Conservation (phyloP, 2,113 vertebrate genomes). For the Herpailurus yagouaroundi region DNA sequence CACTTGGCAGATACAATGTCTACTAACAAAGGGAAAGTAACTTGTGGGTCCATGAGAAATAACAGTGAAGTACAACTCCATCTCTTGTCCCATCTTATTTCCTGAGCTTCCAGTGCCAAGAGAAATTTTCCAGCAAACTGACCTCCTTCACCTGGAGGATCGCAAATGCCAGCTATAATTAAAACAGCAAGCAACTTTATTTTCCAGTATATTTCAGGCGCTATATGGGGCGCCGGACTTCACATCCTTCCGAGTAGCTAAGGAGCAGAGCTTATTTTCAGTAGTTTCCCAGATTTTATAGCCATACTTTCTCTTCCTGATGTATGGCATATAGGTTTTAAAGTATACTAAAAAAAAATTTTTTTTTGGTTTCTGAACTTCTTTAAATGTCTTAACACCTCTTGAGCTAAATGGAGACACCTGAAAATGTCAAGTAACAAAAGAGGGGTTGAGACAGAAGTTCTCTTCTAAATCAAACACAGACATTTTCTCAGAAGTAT, state of each 20-base stretch:
- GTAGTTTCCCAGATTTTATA: conserved; percentile 45
- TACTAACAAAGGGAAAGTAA: background rate
- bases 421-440: conserved; percentile 37
- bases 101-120: background rate
- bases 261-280: background rate
- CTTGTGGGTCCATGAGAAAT: background rate
- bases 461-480: conserved; percentile 60
- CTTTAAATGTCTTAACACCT: conserved; percentile 20
- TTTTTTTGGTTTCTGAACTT: conserved; percentile 53
- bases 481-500: conserved; percentile 44
- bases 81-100: conserved; percentile 18
- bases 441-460: background rate
- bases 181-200: conserved; percentile 42
- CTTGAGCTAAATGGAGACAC: conserved; percentile 57
- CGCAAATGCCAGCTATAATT: conserved; percentile 55
- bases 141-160: conserved; percentile 51
- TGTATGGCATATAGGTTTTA: background rate
- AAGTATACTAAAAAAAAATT: background rate
- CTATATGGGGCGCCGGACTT: background rate
- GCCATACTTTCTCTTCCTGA: background rate
- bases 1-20: background rate
- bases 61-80: background rate
- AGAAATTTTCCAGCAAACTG: conserved; percentile 22
- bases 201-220: background rate
- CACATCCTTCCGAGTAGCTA: background rate